Percentiles rank a stretch among this genome's conserved stretches.
Conservation (phyloP, 2,113 vertebrate species). For the Sisor rabdophorus region DNA sequence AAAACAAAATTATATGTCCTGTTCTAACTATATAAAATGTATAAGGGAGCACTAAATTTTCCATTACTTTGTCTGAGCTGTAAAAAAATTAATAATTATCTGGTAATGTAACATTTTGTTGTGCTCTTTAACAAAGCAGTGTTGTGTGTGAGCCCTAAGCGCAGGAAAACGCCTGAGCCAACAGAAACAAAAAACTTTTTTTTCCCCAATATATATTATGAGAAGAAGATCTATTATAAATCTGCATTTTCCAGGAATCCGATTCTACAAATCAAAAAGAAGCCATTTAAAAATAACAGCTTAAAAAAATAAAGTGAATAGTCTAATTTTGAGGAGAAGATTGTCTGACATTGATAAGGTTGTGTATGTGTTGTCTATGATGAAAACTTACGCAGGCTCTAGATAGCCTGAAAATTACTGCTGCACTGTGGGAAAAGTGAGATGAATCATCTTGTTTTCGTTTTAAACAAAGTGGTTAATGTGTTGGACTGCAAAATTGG, state of each 20-base stretch:
- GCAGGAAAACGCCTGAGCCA: neutral
- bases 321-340: neutral
- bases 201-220: neutral
- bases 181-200: neutral
- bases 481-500: no score
- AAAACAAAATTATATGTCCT: neutral
- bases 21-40: neutral
- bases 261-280: no score
- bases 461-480: no score
- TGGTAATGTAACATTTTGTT: neutral
- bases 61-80: neutral
- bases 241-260: neutral
- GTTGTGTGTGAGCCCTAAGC: neutral
- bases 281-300: no score
- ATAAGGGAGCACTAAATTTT: neutral
- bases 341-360: constrained; percentile 12
- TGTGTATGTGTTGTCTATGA: neutral
- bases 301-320: no score
- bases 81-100: neutral
- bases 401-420: constrained; percentile 2
- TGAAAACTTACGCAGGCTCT: neutral
- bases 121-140: neutral
- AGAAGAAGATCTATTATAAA: neutral
- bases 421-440: neutral
- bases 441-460: no score